These are phyloP conservation scores for Cataglyphis hispanica DNA, from an alignment of 1,140 invertebrate species.

Conservation along the genomic window DNA sequence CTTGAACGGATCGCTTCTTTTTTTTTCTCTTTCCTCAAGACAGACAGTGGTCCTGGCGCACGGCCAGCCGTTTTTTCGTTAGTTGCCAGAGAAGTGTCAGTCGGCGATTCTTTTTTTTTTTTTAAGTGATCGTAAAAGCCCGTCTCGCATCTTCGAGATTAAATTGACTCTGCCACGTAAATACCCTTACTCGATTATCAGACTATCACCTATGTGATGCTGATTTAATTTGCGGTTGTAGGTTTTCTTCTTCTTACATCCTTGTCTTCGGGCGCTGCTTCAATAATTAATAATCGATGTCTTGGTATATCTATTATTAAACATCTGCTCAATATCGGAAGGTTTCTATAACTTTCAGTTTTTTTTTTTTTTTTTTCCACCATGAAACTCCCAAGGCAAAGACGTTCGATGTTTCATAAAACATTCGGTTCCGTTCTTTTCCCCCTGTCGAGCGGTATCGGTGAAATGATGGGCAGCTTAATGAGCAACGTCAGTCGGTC, in stretches of 20 bases:
- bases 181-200: conserved; percentile 50
- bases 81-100: conserved; percentile 47
- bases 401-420: not conserved
- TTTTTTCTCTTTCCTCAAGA: not conserved
- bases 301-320: not conserved
- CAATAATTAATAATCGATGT: conserved; percentile 19
- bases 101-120: conserved; percentile 27
- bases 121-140: conserved; percentile 43
- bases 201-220: conserved; percentile 23
- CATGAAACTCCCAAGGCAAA: not conserved
- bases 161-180: conserved; percentile 55
- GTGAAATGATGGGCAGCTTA: conserved; percentile 25
- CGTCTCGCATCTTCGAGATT: conserved; percentile 44
- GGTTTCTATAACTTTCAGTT: not conserved
- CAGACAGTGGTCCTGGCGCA: conserved; percentile 45
- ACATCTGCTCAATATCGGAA: not conserved
- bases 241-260: conserved; percentile 2
- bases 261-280: not conserved
- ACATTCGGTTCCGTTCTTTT: not conserved
- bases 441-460: not conserved
- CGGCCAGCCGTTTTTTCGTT: conserved; percentile 57
- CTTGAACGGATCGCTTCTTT: conserved; percentile 23
- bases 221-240: conserved; percentile 37
- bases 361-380: not conserved
- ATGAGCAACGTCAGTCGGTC: conserved; percentile 45